Evolutionary conservation across 1,140 invertebrate genomes (phyloP).

Genomic region (Drosophila busckii): DNA sequence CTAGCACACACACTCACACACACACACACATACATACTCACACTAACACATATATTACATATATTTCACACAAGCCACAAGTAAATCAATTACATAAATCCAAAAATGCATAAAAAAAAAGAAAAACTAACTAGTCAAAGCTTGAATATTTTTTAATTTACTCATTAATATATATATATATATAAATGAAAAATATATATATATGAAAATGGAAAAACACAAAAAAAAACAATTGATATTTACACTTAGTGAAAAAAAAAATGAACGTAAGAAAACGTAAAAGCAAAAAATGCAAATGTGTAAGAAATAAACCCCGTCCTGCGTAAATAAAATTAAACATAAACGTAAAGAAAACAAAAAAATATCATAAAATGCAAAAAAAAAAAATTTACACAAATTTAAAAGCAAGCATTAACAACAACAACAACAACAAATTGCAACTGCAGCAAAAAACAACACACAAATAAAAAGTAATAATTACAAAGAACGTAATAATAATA

Average conservation of each 20-base stretch:
- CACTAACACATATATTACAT: constrained; percentile 27
- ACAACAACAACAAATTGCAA: constrained; percentile 1
- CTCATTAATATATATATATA: constrained; percentile 68
- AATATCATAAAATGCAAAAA: constrained; percentile 66
- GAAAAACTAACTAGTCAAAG: constrained; percentile 71
- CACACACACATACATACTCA: not conserved
- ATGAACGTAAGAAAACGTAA: constrained; percentile 35
- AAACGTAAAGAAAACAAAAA: constrained; percentile 56
- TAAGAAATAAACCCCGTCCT: constrained; percentile 79
- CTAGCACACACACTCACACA: not conserved
- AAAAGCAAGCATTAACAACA: constrained; percentile 44
- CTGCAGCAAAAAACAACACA: constrained; percentile 40
- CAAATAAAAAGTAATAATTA: constrained; percentile 33
- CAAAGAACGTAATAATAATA: constrained; percentile 30
- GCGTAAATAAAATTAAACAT: constrained; percentile 78
- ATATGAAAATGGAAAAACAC: constrained; percentile 28
- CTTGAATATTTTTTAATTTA: constrained; percentile 77
- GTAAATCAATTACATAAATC: constrained; percentile 48
- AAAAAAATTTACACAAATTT: constrained; percentile 65
- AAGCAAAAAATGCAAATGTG: constrained; percentile 67
- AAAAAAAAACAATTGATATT: constrained; percentile 69
- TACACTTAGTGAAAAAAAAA: constrained; percentile 73
- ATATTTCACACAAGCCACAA: constrained; percentile 44
- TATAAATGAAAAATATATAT: constrained; percentile 45
- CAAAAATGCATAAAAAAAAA: constrained; percentile 41